phyloP scores from a whole-genome alignment of 1,140 invertebrate genomes.

The Halesus radiatus region DNA sequence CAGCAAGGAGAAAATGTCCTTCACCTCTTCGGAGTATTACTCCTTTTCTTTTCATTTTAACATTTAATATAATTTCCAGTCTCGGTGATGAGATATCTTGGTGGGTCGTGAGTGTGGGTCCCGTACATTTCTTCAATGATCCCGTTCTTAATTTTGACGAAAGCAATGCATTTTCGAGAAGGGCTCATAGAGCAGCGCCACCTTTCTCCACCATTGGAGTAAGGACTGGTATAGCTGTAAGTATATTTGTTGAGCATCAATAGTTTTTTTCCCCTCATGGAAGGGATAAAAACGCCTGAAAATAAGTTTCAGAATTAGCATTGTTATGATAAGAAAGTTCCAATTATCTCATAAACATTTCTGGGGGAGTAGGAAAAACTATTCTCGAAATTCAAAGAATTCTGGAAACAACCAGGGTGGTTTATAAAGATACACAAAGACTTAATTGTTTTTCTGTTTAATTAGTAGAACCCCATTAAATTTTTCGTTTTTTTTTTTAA shows the following conservation, averaged over 20 bases:
- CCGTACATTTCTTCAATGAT: background rate
- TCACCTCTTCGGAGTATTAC: no score
- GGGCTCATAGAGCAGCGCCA: background rate
- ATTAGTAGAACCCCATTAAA: no score
- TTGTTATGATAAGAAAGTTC: no score
- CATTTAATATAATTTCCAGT: background rate
- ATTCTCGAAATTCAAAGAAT: no score
- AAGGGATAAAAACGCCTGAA: background rate
- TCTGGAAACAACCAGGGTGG: no score
- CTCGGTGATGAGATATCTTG: background rate
- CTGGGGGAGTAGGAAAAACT: no score
- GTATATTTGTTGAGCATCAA: constrained; percentile 21
- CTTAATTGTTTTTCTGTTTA: no score
- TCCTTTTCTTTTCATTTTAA: background rate
- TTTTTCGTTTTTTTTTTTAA: no score
- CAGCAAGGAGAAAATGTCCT: no score
- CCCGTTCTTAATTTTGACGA: background rate
- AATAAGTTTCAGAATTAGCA: no score
- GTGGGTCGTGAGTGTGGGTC: background rate
- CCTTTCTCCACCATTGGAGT: background rate
- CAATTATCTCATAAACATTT: no score
- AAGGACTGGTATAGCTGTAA: background rate
- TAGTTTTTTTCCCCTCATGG: background rate
- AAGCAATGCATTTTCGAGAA: background rate
- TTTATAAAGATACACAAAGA: no score